Evolutionary conservation across 2,888 invertebrate genomes (phyloP), one percentile per base, ranked within the genome.

Genomic region (Crioceris asparagi): DNA sequence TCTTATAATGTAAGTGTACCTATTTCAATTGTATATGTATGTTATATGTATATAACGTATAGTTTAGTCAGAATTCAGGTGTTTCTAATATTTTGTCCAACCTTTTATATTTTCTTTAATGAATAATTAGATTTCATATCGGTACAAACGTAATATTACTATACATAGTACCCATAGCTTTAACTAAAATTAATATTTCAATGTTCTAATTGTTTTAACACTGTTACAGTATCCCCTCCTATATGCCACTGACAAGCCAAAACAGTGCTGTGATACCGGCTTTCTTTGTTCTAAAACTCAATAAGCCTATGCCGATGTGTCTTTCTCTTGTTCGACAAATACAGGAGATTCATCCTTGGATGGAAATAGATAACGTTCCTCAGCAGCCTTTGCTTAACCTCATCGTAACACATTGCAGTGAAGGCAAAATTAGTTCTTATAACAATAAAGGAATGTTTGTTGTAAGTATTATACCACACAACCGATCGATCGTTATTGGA

Each of bases 221-320:
- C 15, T 25, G 39, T 66, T 66, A 32, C 58, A 81, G 79, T 49
- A 66, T 79, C 29, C 91, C 92, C 1, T 76, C 80, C 1, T 93
- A 88, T 64, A 81, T 85, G 2, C 74, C 78, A 14, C 66, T 92
- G 30, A 84, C 78, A 43, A 75, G 80, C 36, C 76, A 80, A 50
- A 96, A 96, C 67, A 92, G 91, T 47, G 83, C 84, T 29, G 77
- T 84, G 60, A 68, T 96, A 53, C 92, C 93, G 0, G 94, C 94
- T 1, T 86, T 84, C 59, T 96, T 93, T 66, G 83, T 83, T 3
- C 64, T 90, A 33, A 65, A 67, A 40, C 69, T 96, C 32, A 83
- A 83, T 35, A 81, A 84, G 56, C 85, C 90, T 2, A 79, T 86
- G 66, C 91, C 93, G 0, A 77, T 94, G 48, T 88, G 91, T 52